Conservation (phyloP, 2,888 invertebrate genomes). For the Xylota segnis region DNA sequence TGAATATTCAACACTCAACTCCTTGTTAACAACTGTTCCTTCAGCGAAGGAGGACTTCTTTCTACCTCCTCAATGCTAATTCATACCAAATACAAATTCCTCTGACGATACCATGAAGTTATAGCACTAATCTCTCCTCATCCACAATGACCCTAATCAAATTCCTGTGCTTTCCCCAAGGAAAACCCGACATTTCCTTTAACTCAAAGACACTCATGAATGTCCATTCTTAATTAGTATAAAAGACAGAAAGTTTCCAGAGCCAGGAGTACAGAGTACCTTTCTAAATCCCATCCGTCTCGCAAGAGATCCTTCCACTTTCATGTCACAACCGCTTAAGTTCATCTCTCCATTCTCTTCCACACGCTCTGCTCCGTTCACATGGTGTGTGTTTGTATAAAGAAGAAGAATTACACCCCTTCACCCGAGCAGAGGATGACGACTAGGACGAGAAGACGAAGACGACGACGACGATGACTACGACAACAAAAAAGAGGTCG, state of each 20-base stretch:
- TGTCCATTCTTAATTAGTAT: constrained; percentile 73
- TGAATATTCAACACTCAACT: background rate
- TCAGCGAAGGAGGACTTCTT: background rate
- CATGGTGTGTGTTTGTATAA: background rate
- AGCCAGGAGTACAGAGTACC: constrained; percentile 15
- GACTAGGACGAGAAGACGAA: constrained; percentile 15
- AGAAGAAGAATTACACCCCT: constrained; percentile 6
- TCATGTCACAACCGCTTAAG: constrained; percentile 53
- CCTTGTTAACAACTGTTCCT: background rate
- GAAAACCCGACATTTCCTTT: constrained; percentile 10
- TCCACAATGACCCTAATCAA: constrained; percentile 50
- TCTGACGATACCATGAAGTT: constrained; percentile 15
- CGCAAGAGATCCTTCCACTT: constrained; percentile 62
- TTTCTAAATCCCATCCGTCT: constrained; percentile 66
- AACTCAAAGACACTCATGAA: constrained; percentile 58
- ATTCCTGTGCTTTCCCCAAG: background rate
- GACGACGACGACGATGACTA: constrained; percentile 27
- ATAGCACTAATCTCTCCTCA: constrained; percentile 41
- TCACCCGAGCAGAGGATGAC: constrained; percentile 1
- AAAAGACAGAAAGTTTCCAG: constrained; percentile 60
- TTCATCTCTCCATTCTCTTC: constrained; percentile 6
- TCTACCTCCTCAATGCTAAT: background rate
- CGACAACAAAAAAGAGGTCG: constrained; percentile 39
- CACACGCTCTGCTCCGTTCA: background rate
- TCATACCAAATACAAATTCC: constrained; percentile 24